Conservation (phyloP, 2,888 invertebrate genomes). For the Troides aeacus region DNA sequence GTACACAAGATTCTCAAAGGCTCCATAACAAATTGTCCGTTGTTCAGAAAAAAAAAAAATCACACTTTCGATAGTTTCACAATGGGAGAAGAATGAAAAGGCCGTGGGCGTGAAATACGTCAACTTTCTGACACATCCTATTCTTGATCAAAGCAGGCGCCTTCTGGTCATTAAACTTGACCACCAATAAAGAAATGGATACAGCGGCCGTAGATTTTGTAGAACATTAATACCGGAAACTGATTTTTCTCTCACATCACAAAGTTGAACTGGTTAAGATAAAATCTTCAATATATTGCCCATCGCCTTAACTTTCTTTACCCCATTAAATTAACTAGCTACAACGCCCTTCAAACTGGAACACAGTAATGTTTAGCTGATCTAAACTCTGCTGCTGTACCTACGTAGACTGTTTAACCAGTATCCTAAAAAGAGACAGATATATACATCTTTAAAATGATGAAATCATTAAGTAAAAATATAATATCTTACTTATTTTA, state of each 20-base stretch:
- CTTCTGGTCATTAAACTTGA: constrained; percentile 52
- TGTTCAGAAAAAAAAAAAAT: constrained; percentile 4
- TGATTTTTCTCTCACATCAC: background rate
- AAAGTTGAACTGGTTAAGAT: too few species aligned
- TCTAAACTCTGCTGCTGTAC: too few species aligned
- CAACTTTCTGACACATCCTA: constrained; percentile 56
- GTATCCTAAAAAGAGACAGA: too few species aligned
- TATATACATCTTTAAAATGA: too few species aligned
- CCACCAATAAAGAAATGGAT: constrained; percentile 30
- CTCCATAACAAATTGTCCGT: constrained; percentile 22
- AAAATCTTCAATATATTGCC: background rate
- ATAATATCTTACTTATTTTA: too few species aligned
- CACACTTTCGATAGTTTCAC: constrained; percentile 36
- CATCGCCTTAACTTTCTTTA: background rate
- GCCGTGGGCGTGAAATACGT: constrained; percentile 58
- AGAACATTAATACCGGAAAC: constrained; percentile 31
- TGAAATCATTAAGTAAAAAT: too few species aligned
- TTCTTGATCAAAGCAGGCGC: constrained; percentile 59
- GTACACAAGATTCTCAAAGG: constrained; percentile 7
- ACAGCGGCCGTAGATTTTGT: constrained; percentile 37
- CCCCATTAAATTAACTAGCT: too few species aligned
- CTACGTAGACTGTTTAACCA: too few species aligned
- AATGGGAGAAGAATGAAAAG: constrained; percentile 32
- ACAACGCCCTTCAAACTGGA: too few species aligned
- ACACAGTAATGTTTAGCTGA: too few species aligned